Base-by-base conservation (phyloP, 2,113 vertebrate species). In the Fukomys damarensis region DNA sequence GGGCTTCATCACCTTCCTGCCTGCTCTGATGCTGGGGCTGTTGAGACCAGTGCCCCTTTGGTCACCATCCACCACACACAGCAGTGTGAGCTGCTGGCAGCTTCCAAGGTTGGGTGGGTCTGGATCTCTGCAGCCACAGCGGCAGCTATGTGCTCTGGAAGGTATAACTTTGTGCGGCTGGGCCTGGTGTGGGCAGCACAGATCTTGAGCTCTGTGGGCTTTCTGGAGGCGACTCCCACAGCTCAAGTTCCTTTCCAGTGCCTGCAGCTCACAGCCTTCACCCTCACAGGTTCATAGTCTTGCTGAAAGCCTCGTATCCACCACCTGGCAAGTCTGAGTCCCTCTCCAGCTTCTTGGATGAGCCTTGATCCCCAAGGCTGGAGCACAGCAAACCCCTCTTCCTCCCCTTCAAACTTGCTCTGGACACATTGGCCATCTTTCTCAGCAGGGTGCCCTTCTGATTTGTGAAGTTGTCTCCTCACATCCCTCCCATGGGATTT, bases 41-140 rank as follows among this genome's bases (percentile, higher is more conserved):
- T 99, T 99, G 92, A 98, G 99, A 13, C 99, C 99, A 66, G 99
- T 99, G 99, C 99, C 66, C 99, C 99, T 35, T 99, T 99, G 98
- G 99, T 99, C 98, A 99, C 99, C 0, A 99, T 99, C 24, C 99
- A 99, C 98, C 99, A 99, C 98, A 99, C 99, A 99, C 99, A 99
- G 99, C 99, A 99, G 98, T 99, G 99, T 96, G 99, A 99, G 56
- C 56, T 58, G 16, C 56, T 58, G 56, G 56, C 56, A 20, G 56
- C 56, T 5, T 58, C 56, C 17, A 58, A 9, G 56, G 56, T 17
- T 5, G 56, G 16, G 17, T 4, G 16, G 56, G 17, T 58, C 56
- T 58, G 56, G 46, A 49, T 49, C 46, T 49, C 46, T 49, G 46
- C 46, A 49, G 5, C 46, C 46, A 49, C 46, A 49, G 46, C 46